phyloP scores from a whole-genome alignment of 2,888 invertebrate species.

The Calameuta filiformis region DNA sequence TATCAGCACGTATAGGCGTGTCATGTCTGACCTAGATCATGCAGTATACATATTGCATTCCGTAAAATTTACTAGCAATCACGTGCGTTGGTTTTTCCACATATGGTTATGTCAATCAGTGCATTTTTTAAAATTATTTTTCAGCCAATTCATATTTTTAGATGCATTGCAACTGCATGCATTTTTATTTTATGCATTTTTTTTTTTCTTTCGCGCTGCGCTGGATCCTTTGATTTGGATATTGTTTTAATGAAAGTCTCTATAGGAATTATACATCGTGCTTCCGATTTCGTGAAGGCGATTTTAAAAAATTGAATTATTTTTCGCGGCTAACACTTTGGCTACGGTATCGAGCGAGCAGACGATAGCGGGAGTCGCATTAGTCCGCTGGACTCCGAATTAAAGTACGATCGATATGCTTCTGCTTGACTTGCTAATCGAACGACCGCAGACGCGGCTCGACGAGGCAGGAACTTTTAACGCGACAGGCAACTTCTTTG shows the following conservation, averaged over 20 bases:
- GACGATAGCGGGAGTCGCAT: neutral
- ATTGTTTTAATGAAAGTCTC: neutral
- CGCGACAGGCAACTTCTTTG: neutral
- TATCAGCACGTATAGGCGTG: constrained; percentile 44
- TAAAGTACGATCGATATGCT: constrained; percentile 31
- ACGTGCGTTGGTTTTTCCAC: neutral
- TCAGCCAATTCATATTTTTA: neutral
- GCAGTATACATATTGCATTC: neutral
- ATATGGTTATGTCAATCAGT: neutral
- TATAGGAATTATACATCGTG: neutral
- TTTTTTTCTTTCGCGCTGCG: neutral
- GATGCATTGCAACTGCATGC: neutral
- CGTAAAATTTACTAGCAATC: neutral
- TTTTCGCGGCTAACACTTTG: neutral
- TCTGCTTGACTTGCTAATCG: constrained; percentile 10
- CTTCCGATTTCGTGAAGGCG: neutral
- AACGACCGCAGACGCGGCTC: neutral
- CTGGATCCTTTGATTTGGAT: neutral
- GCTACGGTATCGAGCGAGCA: neutral
- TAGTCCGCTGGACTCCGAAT: constrained; percentile 9
- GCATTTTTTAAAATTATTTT: neutral
- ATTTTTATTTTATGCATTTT: too few relatives aligned
- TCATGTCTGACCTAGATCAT: constrained; percentile 46
- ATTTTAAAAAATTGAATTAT: neutral
- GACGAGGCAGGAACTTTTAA: neutral